phyloP scores from a whole-genome alignment of 2,888 invertebrate species.

The Philereme transversata region DNA sequence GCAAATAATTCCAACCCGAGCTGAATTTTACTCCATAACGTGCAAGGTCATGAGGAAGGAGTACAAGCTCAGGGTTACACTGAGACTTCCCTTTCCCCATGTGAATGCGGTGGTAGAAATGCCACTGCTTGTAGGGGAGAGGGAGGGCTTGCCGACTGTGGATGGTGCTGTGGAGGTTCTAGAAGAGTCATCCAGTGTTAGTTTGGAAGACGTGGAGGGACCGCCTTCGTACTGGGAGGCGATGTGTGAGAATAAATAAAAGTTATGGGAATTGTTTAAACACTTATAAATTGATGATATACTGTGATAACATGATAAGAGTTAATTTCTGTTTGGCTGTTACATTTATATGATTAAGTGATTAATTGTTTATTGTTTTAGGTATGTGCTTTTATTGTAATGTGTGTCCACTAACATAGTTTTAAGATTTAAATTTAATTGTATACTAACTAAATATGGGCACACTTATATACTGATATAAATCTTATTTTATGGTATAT shows the following conservation, averaged over 20 bases:
- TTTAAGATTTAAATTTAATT: too few species aligned
- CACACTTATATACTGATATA: too few species aligned
- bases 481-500: too few species aligned
- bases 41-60: constrained; percentile 23
- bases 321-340: too few species aligned
- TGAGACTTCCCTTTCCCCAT: constrained; percentile 29
- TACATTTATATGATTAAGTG: too few species aligned
- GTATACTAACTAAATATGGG: too few species aligned
- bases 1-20: constrained; percentile 20
- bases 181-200: background rate
- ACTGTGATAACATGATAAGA: too few species aligned
- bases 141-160: background rate
- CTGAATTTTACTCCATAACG: constrained; percentile 18
- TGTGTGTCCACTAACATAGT: too few species aligned
- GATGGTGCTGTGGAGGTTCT: background rate
- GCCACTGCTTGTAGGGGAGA: constrained; percentile 27
- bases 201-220: background rate
- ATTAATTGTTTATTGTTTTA: too few species aligned
- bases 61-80: constrained; percentile 26
- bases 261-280: too few species aligned
- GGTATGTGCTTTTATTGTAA: too few species aligned
- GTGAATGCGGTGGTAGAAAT: constrained; percentile 22
- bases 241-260: constrained; percentile 31
- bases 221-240: constrained; percentile 41
- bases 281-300: too few species aligned